Conservation (phyloP, 2,888 invertebrate genomes). For the Torymus tubicola region DNA sequence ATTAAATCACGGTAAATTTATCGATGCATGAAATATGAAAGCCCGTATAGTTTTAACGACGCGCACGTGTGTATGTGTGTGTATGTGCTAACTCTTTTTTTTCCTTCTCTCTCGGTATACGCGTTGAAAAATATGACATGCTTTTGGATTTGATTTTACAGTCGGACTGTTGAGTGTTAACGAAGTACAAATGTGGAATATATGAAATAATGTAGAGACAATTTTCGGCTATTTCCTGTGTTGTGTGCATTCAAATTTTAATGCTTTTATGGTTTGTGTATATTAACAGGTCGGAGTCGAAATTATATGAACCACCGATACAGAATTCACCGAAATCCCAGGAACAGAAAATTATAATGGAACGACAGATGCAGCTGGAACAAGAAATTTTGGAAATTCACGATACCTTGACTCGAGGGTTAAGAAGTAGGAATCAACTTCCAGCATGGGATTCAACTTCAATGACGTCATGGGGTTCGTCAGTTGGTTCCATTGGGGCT, state of each 20-base stretch:
- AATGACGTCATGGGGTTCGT: slow-evolving; percentile 67
- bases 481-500: slow-evolving; percentile 65
- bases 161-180: too few relatives aligned
- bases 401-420: slow-evolving; percentile 67
- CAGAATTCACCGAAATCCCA: slow-evolving; percentile 62
- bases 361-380: slow-evolving; percentile 67
- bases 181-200: too few relatives aligned
- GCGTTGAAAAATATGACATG: background rate
- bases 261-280: too few relatives aligned
- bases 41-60: background rate
- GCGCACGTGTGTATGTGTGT: background rate
- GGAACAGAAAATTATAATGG: slow-evolving; percentile 65
- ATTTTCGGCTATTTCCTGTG: too few relatives aligned
- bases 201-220: too few relatives aligned
- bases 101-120: slow-evolving; percentile 9
- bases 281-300: slow-evolving; percentile 64
- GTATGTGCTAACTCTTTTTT: background rate
- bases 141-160: too few relatives aligned
- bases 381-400: slow-evolving; percentile 69
- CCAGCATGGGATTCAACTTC: slow-evolving; percentile 69
- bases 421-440: slow-evolving; percentile 64
- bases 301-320: slow-evolving; percentile 55
- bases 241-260: too few relatives aligned
- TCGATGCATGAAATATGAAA: background rate
- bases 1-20: slow-evolving; percentile 37